These are phyloP conservation scores for Mycetomoellerius zeteki DNA, from an alignment of 1,140 invertebrate genomes.

Conservation along the genomic window DNA sequence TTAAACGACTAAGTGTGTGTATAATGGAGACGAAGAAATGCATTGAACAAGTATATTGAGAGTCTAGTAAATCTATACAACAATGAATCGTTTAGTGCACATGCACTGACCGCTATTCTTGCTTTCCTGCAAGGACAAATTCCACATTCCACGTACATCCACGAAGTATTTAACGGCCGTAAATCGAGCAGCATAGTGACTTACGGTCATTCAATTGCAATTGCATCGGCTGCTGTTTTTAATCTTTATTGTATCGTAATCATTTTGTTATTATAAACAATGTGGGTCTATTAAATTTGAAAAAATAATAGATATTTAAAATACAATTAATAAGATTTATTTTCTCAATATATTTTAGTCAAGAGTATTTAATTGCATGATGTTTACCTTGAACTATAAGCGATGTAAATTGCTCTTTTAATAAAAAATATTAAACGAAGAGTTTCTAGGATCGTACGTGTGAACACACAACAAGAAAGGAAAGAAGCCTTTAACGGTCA, in stretches of 20 bases:
- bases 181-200: constrained; percentile 29
- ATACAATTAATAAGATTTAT: neutral
- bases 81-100: constrained; percentile 14
- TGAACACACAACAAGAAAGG: no score
- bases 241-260: neutral
- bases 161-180: neutral
- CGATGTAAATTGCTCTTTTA: neutral
- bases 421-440: neutral
- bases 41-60: neutral
- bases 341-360: neutral
- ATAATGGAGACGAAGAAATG: constrained; percentile 1
- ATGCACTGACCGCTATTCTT: constrained; percentile 10
- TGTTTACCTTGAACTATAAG: neutral
- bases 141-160: no score
- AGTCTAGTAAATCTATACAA: constrained; percentile 5
- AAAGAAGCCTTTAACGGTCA: no score
- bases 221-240: neutral
- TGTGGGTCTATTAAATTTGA: neutral
- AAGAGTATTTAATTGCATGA: neutral
- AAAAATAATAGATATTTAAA: neutral
- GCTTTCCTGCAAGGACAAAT: constrained; percentile 42
- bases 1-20: neutral
- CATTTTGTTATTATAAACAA: constrained; percentile 8
- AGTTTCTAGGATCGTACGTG: no score
- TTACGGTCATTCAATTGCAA: neutral